phyloP scores from a whole-genome alignment of 2,113 vertebrate genomes.

The Callospermophilus lateralis region DNA sequence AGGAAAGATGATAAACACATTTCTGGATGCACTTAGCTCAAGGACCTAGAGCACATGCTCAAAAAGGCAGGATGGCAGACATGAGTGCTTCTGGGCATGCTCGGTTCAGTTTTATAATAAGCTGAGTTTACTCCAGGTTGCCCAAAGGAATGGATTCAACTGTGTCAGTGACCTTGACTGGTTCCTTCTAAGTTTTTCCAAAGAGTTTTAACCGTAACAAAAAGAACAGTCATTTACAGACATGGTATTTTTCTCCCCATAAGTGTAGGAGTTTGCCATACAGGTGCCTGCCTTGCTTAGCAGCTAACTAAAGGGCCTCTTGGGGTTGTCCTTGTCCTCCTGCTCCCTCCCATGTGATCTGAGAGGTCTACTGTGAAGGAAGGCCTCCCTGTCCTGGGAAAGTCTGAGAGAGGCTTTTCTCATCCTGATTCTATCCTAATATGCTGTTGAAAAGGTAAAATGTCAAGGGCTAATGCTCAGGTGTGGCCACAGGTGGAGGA shows the following conservation, averaged over 20 bases:
- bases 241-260: not conserved
- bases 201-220: not conserved
- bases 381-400: not conserved
- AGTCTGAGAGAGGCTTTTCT: not conserved
- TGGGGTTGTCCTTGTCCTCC: not conserved
- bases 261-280: not conserved
- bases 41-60: no score
- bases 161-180: not conserved
- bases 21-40: no score
- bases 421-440: not conserved
- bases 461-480: not conserved
- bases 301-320: not conserved
- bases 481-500: not conserved
- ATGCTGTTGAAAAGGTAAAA: not conserved
- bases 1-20: not conserved
- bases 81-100: not conserved
- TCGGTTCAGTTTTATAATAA: not conserved
- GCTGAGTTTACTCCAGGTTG: not conserved
- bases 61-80: no score
- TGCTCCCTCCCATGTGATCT: not conserved
- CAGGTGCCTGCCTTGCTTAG: not conserved
- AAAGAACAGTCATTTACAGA: not conserved
- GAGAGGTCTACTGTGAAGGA: not conserved
- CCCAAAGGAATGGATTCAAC: not conserved
- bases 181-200: not conserved